These are phyloP conservation scores for Doris montereyensis DNA, from an alignment of 2,888 invertebrate genomes.

Conservation along the genomic window DNA sequence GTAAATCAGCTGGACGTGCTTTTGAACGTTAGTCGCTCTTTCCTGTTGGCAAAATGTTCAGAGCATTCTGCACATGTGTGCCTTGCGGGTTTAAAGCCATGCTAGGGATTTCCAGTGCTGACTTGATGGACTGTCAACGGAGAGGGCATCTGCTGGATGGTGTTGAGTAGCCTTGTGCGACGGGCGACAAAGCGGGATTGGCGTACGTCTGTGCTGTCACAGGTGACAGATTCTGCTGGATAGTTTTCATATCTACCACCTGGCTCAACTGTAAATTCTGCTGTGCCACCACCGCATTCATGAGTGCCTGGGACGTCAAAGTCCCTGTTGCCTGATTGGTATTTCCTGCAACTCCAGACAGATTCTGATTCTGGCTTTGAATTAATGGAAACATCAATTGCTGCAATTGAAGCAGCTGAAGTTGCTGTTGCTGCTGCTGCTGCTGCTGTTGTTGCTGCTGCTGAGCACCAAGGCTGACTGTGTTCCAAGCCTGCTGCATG, in stretches of 20 bases:
- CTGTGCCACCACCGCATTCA: conserved; percentile 34
- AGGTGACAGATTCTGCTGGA: conserved; percentile 34
- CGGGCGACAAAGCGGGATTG: neutral
- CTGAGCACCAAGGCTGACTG: conserved; percentile 14
- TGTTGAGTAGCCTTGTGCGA: neutral
- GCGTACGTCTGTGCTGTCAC: neutral
- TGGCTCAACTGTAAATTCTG: conserved; percentile 18
- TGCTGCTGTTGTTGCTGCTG: conserved; percentile 33
- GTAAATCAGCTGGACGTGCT: no score
- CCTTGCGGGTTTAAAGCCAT: no score
- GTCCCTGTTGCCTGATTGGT: neutral
- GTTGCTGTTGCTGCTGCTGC: conserved; percentile 35
- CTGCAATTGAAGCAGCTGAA: conserved; percentile 60
- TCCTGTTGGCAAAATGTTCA: no score
- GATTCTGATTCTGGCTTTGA: conserved; percentile 44
- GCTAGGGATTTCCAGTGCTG: no score
- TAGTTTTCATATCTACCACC: conserved; percentile 27
- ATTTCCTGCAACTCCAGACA: neutral
- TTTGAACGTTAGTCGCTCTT: no score
- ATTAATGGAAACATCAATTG: conserved; percentile 62
- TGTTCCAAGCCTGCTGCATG: conserved; percentile 32
- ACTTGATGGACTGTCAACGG: neutral
- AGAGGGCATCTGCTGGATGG: neutral
- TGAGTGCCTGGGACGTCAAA: conserved; percentile 4
- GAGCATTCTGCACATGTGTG: no score